phyloP scores from a whole-genome alignment of 2,797 vertebrate species.

The Hippoglossus hippoglossus region DNA sequence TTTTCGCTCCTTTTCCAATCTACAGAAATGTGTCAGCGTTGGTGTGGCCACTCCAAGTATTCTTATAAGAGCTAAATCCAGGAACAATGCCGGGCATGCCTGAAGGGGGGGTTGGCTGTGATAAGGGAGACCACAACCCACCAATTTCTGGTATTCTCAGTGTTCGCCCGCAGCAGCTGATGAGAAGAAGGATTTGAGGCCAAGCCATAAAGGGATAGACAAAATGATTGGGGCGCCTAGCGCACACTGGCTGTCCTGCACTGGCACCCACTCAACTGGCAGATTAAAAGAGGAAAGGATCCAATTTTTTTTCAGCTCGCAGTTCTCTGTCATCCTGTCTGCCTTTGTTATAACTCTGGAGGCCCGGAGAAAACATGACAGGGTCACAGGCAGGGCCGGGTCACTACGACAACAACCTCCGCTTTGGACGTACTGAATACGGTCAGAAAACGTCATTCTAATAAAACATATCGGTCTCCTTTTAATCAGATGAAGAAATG shows the following conservation, averaged over 20 bases:
- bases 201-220: slow-evolving; percentile 74
- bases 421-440: background rate
- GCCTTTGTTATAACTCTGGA: slow-evolving; percentile 55
- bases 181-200: slow-evolving; percentile 57
- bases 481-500: slow-evolving; percentile 55
- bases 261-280: slow-evolving; percentile 79
- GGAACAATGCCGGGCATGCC: slow-evolving; percentile 34
- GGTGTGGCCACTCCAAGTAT: background rate
- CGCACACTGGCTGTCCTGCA: slow-evolving; percentile 56
- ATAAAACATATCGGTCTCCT: slow-evolving; percentile 39
- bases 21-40: slow-evolving; percentile 24
- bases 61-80: slow-evolving; percentile 19
- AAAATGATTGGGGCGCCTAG: slow-evolving; percentile 71
- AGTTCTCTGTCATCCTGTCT: slow-evolving; percentile 64
- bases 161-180: slow-evolving; percentile 45
- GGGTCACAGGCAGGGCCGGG: slow-evolving; percentile 43
- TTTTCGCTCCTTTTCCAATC: background rate
- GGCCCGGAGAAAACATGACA: slow-evolving; percentile 49
- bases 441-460: slow-evolving; percentile 25
- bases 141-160: slow-evolving; percentile 35
- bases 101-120: no score
- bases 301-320: slow-evolving; percentile 66
- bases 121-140: slow-evolving; percentile 32
- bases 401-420: slow-evolving; percentile 32
- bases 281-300: slow-evolving; percentile 73